Evolutionary conservation across 2,797 vertebrate species (phyloP).

Genomic region (Anisognathus igniventris): DNA sequence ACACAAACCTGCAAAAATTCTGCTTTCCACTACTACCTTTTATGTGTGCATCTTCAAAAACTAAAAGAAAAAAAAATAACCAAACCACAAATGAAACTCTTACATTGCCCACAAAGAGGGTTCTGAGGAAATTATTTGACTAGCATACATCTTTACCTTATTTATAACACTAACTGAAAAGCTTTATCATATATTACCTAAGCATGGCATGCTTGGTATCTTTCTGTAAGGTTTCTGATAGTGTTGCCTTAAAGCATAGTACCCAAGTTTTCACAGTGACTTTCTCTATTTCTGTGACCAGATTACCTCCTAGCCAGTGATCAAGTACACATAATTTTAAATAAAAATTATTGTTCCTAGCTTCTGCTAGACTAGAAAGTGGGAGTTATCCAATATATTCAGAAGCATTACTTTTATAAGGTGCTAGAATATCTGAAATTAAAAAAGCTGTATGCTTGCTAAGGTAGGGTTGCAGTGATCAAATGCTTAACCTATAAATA

Average conservation of each 20-base stretch:
- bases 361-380: not conserved
- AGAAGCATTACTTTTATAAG: not conserved
- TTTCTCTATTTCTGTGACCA: not conserved
- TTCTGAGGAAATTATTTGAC: not conserved
- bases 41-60: not conserved
- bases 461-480: not conserved
- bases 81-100: not conserved
- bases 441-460: not conserved
- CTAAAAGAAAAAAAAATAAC: not conserved
- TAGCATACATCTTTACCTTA: not conserved
- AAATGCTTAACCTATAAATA: not conserved
- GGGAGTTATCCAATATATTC: not conserved
- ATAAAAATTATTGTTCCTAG: not conserved
- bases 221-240: not conserved
- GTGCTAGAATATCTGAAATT: not conserved
- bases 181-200: not conserved
- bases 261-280: not conserved
- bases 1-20: not conserved
- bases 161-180: not conserved
- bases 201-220: not conserved
- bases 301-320: not conserved
- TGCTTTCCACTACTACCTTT: not conserved
- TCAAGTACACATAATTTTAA: not conserved
- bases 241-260: not conserved
- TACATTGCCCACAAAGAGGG: not conserved